Base-by-base conservation (phyloP, 2,888 invertebrate species). In the Crossocerus cetratus region DNA sequence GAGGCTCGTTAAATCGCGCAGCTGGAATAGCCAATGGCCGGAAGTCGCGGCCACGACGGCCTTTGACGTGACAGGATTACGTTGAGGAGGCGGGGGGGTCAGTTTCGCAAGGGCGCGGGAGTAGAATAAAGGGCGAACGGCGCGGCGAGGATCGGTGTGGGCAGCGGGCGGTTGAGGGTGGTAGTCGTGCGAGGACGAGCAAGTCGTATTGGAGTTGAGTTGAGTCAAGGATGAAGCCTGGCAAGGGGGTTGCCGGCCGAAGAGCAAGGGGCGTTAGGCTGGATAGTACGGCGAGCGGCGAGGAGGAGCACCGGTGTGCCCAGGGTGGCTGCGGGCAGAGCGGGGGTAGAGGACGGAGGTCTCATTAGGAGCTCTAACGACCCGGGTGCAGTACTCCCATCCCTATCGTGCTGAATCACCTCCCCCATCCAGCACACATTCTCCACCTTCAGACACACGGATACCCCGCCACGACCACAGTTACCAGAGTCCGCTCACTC, bases 291-390 rank as follows among this genome's bases (percentile, higher is more conserved):
- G 68, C 64, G 75, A 59, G 76, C 56, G 43, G 57, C 49, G 21
- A 56, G 43, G 59, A 74, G 72, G 59, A 74, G 62, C 65, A 43
- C n/a, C n/a, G n/a, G n/a, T n/a, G 53, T 63, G 23, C 57, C 2
- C 60, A 23, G 23, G 56, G 11, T 22, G 32, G 16, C 16, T 63
- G 32, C 56, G 59, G 60, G 62, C 44, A 44, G 21, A 45, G 61
- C 21, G 57, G 55, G 55, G 62, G 45, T 73, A 60, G 67, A 68
- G 71, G 69, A 66, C 59, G 81, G 73, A 76, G 82, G 82, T 87
- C 89, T 89, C 89, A 89, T 89, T 89, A 89, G 88, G 87, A 87
- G 89, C 89, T 89, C 87, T 89, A 89, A 89, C 89, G 89, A 89
- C 87, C 89, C 87, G 87, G 84, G 86, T 86, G 86, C 85, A 84